These are phyloP conservation scores for Acanthococcus lagerstroemiae DNA, from an alignment of 2,888 invertebrate species.

Conservation along the genomic window DNA sequence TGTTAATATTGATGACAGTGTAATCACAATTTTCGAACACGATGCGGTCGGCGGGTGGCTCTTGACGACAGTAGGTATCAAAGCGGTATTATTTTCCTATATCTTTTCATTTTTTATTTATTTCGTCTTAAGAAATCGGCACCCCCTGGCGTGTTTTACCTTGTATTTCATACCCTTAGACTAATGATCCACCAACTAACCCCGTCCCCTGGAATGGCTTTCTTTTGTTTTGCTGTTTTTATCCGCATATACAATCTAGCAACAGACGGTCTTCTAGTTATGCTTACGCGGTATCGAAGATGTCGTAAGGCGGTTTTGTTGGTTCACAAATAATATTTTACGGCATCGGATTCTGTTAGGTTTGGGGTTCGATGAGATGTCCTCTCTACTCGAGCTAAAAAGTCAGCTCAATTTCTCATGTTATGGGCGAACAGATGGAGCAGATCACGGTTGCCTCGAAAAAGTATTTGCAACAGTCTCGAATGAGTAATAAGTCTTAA, in stretches of 20 bases:
- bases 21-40: neutral
- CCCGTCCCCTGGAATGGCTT: neutral
- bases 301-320: neutral
- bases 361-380: too few relatives aligned
- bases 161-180: constrained; percentile 3
- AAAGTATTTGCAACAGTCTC: too few relatives aligned
- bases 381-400: too few relatives aligned
- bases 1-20: constrained; percentile 6
- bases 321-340: neutral
- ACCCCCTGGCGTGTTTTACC: neutral
- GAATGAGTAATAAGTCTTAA: too few relatives aligned
- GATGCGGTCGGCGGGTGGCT: neutral
- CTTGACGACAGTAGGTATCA: neutral
- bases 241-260: neutral
- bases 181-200: constrained; percentile 1
- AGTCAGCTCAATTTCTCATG: too few relatives aligned
- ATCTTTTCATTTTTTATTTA: neutral
- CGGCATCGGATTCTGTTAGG: neutral
- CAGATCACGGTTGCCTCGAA: too few relatives aligned
- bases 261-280: neutral
- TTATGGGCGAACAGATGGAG: too few relatives aligned
- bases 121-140: neutral
- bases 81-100: neutral
- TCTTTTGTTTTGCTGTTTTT: neutral
- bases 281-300: neutral